Evolutionary conservation across 2,888 invertebrate genomes (phyloP).

Genomic region (Hirudinaria manillensis): DNA sequence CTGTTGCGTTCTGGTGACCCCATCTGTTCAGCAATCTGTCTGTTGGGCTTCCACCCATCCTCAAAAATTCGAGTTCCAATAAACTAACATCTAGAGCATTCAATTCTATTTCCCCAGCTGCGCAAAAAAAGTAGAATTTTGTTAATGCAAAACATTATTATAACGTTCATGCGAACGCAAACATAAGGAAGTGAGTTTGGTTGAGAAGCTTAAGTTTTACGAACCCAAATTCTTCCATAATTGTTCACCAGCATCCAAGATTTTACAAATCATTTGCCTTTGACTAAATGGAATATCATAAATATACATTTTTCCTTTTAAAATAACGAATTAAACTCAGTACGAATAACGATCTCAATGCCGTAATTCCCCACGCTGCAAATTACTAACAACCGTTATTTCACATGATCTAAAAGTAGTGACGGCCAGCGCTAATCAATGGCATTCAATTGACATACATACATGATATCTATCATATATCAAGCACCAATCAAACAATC

Average conservation of each 20-base stretch:
- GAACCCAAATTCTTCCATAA: slow-evolving; percentile 23
- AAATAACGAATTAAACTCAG: too few relatives aligned
- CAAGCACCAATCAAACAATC: too few relatives aligned
- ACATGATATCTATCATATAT: too few relatives aligned
- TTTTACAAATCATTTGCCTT: slow-evolving; percentile 11
- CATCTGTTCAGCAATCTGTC: slow-evolving; percentile 20
- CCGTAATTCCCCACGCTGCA: too few relatives aligned
- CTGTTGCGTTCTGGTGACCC: slow-evolving; percentile 28
- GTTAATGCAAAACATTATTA: background rate
- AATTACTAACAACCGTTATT: too few relatives aligned
- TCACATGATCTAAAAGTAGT: too few relatives aligned
- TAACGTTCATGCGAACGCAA: background rate
- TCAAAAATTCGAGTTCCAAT: background rate
- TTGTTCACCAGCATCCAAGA: slow-evolving; percentile 11
- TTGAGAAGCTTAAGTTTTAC: background rate
- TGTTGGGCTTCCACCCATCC: slow-evolving; percentile 22
- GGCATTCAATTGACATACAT: too few relatives aligned
- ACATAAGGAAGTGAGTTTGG: slow-evolving; percentile 5
- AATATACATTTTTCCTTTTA: slow-evolving; percentile 10
- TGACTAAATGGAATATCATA: slow-evolving; percentile 18
- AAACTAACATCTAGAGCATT: background rate
- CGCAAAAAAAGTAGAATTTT: background rate
- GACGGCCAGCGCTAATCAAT: too few relatives aligned
- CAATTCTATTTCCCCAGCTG: slow-evolving; percentile 30
- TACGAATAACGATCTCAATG: too few relatives aligned